A percentile compares a stretch with the other conserved stretches of the same genome.
phyloP scores from a whole-genome alignment of 2,888 invertebrate genomes.

The Ichneumoninae sp. region DNA sequence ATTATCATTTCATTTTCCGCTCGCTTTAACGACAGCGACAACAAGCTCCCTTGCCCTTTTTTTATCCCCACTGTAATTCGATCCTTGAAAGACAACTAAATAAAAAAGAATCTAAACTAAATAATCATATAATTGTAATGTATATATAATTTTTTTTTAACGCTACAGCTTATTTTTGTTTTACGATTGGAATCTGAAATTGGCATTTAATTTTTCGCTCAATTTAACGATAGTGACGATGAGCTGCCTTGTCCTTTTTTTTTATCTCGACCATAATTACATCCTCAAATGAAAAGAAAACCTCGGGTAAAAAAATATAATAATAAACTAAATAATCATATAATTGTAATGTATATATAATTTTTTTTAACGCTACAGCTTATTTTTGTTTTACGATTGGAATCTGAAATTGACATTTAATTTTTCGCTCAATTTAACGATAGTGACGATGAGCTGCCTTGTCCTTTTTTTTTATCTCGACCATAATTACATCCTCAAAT shows the following conservation, averaged over 20 bases:
- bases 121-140: not conserved
- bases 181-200: constrained; percentile 9
- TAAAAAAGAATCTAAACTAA: not conserved
- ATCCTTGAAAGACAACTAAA: not conserved
- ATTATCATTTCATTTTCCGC: constrained; percentile 50
- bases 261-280: not conserved
- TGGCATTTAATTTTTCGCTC: constrained; percentile 35
- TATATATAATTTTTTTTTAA: too few species aligned
- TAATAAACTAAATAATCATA: not conserved
- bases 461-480: not conserved
- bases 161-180: too few species aligned
- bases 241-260: not conserved
- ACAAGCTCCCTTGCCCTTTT: constrained; percentile 13
- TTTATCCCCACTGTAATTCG: not conserved
- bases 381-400: too few species aligned
- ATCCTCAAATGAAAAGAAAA: not conserved
- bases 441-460: constrained; percentile 24
- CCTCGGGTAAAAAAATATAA: too few species aligned
- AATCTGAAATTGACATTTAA: constrained; percentile 42
- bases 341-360: not conserved
- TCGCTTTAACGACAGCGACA: constrained; percentile 28
- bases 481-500: not conserved
- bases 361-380: too few species aligned
- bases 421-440: constrained; percentile 25
- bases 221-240: constrained; percentile 25